Base-by-base conservation (phyloP, 2,888 invertebrate species). In the Trichopoda pennipes region DNA sequence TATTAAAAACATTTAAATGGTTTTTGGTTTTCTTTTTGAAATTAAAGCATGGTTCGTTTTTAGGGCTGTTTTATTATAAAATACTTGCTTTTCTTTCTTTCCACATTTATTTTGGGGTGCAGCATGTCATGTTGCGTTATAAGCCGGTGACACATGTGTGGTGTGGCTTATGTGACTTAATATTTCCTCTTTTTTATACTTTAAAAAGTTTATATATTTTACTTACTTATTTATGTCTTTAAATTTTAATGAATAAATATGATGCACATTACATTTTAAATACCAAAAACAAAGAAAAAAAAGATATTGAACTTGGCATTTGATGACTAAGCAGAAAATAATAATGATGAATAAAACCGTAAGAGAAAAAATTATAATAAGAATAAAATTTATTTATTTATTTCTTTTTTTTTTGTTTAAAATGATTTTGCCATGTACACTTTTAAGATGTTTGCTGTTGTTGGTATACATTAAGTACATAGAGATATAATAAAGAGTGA, bases 261-360 rank as follows among this genome's bases (percentile, higher is more conserved):
- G 53, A 61, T 61, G 61, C 69, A 68, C 64, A 68, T 79, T 68
- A 21, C 47, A 74, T 68, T 79, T 55, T 61, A 38, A 19, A 28
- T 6, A 47, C 28, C 28, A 49, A 58, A 38, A 19, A 51, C 23
- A 58, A 56, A 51, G 60, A n/a, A 28, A 28, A 28, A 73, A 73
- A 79, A 74, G 73, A 80, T 80, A 80, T 80, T 80, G 79, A 80
- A 80, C 79, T 80, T 80, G 79, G 61, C 66, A 73, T 55, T 79
- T 79, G 73, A 79, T 79, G 79, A 80, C 61, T 73, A 68, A 68
- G 55, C 68, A 68, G 21, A 55, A 74, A 68, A 51, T 23, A 56
- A 58, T 19, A 56, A 66, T 28, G 28, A 28, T 42, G 23, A 63
- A 47, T 47, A 66, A 60, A 72, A 64, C n/a, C 49, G 47, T 16